A percentile compares a stretch with the other conserved stretches of the same genome.
phyloP scores from a whole-genome alignment of 2,797 vertebrate species.

The Hapalemur alaotrensis region DNA sequence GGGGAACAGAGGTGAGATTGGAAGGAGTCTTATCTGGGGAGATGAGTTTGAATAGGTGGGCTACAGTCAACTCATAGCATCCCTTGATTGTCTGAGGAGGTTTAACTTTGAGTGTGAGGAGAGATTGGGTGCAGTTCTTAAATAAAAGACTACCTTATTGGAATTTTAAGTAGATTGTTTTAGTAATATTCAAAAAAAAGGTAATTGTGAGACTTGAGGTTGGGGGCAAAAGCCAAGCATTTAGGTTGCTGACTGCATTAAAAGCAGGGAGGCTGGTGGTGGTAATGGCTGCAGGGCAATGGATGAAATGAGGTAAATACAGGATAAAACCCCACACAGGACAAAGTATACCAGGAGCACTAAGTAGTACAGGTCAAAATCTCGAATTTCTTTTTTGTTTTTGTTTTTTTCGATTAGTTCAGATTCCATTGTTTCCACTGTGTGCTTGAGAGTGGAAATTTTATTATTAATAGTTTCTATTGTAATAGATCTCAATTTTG shows the following conservation, averaged over 20 bases:
- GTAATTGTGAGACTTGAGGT: not conserved
- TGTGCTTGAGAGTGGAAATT: not conserved
- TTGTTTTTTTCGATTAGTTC: not conserved
- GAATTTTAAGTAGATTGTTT: not conserved
- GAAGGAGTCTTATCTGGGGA: not conserved
- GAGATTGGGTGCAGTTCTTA: not conserved
- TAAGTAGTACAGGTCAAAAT: not conserved
- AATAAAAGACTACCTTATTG: not conserved
- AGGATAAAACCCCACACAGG: not conserved
- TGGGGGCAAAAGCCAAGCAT: not conserved
- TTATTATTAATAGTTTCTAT: not conserved
- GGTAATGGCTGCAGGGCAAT: not conserved
- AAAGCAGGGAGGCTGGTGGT: not conserved
- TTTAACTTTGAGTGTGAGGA: not conserved
- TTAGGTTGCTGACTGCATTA: not conserved
- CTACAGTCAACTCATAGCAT: not conserved
- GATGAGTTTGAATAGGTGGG: not conserved
- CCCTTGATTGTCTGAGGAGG: not conserved
- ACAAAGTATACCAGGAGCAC: not conserved
- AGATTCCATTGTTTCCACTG: not conserved
- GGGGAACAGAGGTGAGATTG: not conserved
- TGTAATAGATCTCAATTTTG: not conserved
- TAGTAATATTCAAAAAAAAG: not conserved
- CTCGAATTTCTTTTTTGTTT: not conserved
- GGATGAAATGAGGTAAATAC: not conserved